These are phyloP conservation scores for Hoplostethus atlanticus DNA, from an alignment of 2,797 vertebrate genomes.

Conservation along the genomic window DNA sequence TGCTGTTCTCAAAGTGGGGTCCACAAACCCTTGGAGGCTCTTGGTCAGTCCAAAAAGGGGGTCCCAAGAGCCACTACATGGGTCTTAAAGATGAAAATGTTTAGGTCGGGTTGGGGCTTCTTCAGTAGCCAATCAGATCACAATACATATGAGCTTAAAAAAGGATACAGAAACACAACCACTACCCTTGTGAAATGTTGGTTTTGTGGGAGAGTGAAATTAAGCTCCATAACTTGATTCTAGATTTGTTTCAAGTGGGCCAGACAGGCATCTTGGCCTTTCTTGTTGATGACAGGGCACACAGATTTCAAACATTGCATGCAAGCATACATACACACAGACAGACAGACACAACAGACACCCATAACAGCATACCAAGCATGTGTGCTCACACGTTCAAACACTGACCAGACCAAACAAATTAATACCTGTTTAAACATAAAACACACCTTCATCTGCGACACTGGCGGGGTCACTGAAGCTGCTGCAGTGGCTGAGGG, in stretches of 20 bases:
- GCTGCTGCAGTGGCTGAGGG: conserved; percentile 98
- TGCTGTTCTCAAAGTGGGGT: too few species aligned
- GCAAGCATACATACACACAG: background rate
- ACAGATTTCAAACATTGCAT: background rate
- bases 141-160: background rate
- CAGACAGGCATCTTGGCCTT: too few species aligned
- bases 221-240: background rate
- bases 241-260: too few species aligned
- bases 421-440: background rate
- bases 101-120: background rate
- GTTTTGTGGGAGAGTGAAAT: background rate
- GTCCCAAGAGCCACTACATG: background rate
- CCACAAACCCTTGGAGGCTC: too few species aligned
- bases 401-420: background rate
- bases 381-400: background rate
- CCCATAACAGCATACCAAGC: background rate
- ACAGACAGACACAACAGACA: too few species aligned
- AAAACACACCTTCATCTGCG: conserved; percentile 90
- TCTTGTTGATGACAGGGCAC: too few species aligned
- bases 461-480: conserved; percentile 93
- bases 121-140: background rate
- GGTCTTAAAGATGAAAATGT: background rate
- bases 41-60: too few species aligned
- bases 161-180: background rate
- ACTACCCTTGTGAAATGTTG: too few species aligned